Base-by-base conservation (phyloP, 2,888 invertebrate species). In the Aplocera efformata region DNA sequence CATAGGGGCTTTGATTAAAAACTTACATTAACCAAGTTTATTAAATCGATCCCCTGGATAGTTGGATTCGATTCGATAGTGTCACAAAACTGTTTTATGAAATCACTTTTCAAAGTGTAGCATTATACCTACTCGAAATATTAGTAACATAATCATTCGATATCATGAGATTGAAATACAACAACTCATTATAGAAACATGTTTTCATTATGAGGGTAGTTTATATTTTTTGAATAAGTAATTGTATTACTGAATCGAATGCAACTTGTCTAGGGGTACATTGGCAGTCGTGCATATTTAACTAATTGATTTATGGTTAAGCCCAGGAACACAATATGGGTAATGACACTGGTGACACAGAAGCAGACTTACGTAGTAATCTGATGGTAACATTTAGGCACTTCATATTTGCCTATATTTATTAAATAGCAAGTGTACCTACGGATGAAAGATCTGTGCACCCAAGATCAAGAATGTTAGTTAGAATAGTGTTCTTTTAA, bases 1-100 rank as follows among this genome's bases (percentile, higher is more conserved):
- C 86, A 83, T 82, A 84, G 85, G 85, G 81, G 88, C 74, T 77
- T 78, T 76, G 60, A 72, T 85, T 84, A 83, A 66, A 83, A 80
- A 86, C 86, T 84, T 85, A 88, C 81, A 79, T 84, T 88, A 84
- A 67, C 73, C 74, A 68, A 74, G 72, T 74, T 69, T 80, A 72
- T 76, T 76, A 68, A 46, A 44, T 43, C 45, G 41, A 32, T 24
- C 29, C 32, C 7, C 7, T 29, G 25, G 30, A 32, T 26, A 40
- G 23, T 33, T 32, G 28, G 11, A 10, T 25, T 10, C 22, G 36
- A 25, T 29, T 32, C 1, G n/a, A 1, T 1, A 22, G 2, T 22
- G 1, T 6, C 22, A 22, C 2, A 3, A 6, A 6, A 22, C 22
- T 17, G 5, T 17, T 17, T 17, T 5, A 17, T 5, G 13, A 17